These are phyloP conservation scores for Solenopsis invicta DNA, from an alignment of 1,140 invertebrate species.

Conservation along the genomic window DNA sequence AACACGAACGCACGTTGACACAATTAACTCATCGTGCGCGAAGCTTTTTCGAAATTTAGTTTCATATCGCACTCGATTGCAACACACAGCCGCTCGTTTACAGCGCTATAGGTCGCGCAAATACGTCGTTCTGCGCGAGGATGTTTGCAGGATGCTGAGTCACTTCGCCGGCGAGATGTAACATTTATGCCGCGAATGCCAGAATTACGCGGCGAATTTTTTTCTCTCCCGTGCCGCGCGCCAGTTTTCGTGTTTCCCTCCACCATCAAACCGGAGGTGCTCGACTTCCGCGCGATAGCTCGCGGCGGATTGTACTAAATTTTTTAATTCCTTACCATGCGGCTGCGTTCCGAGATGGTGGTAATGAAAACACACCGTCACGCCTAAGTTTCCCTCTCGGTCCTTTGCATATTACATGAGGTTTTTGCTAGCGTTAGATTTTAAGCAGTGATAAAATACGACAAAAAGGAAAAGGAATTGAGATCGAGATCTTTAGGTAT, in stretches of 20 bases:
- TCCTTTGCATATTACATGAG: constrained; percentile 14
- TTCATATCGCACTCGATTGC: constrained; percentile 53
- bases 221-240: not conserved
- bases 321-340: constrained; percentile 65
- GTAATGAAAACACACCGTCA: constrained; percentile 46
- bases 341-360: constrained; percentile 31
- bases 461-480: not conserved
- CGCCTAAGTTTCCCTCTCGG: not conserved
- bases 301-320: constrained; percentile 64
- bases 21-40: constrained; percentile 50
- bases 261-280: constrained; percentile 16
- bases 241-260: constrained; percentile 11
- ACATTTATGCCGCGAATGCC: constrained; percentile 60
- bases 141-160: constrained; percentile 46
- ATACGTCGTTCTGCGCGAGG: not conserved
- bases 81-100: constrained; percentile 14
- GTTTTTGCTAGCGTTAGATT: constrained; percentile 30
- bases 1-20: constrained; percentile 53
- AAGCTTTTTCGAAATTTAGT: constrained; percentile 56
- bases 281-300: constrained; percentile 68
- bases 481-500: not conserved
- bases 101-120: not conserved
- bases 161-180: constrained; percentile 52
- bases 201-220: constrained; percentile 63
- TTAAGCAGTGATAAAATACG: constrained; percentile 24